Evolutionary conservation across 2,797 vertebrate genomes (phyloP), one percentile per base, ranked within the genome.

Genomic region (Scleropages formosus): DNA sequence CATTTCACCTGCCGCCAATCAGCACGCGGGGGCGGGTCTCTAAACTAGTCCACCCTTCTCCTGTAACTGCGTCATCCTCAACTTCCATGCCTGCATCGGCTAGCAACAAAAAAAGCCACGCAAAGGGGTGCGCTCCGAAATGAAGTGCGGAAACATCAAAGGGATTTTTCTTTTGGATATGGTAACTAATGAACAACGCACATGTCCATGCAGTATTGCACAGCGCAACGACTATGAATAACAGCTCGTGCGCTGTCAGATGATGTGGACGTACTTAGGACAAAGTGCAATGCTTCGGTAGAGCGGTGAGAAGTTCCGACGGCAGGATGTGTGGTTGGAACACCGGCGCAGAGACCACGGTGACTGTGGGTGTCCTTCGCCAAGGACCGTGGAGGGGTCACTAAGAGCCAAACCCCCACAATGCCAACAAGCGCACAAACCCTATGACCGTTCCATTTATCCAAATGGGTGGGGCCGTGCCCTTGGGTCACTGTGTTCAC

Each of bases 231-330:
- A 31, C 1, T 13, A 11, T 26, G 8, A 26, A 8, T 47, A 27
- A 20, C 44, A 22, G 49, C 7, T 59, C 53, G n/a, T 18, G 12
- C 22, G 13, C 18, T 11, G 62, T 65, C 10, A 58, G 16, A 46
- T 39, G 51, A 56, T 12, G 18, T 39, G 49, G 47, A 74, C 56
- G 74, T 51, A 65, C 22, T 75, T 66, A 56, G 20, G 12, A 58
- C 31, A 15, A 4, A 27, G 70, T 9, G 31, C 11, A 20, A 9
- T 4, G 27, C 4, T 20, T 27, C 49, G 27, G 49, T 18, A 62
- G 49, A 74, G 20, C 6, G 26, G 62, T 13, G 24, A 8, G 24
- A 7, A 47, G 73, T 58, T 49, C 16, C 7, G 10, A 26, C 7
- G 12, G 6, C 39, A 56, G 47, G 26, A 24, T 4, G 22, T n/a